Base-by-base conservation (phyloP, 2,888 invertebrate genomes). In the Homarus gammarus region DNA sequence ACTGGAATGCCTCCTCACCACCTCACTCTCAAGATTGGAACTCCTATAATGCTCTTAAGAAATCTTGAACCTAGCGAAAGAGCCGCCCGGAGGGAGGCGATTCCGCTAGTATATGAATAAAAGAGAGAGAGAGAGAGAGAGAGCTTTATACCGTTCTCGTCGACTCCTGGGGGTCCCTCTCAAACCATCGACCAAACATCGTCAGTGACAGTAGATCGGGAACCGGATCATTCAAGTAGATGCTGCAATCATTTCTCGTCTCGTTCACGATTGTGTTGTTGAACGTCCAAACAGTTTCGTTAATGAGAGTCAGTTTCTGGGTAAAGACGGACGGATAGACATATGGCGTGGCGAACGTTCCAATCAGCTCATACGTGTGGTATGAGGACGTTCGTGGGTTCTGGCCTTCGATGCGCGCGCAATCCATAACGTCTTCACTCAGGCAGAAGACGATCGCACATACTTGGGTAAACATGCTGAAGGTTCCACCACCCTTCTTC, bases 371-470 rank as follows among this genome's bases (percentile, higher is more conserved):
- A 22, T 70, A 31, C 2, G 68, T n/a, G 10, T 31, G 38, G 40
- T 70, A 68, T 10, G 38, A 22, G 22, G 68, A 38, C 1, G 33
- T 1, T 27, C 31, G 10, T 56, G 12, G 56, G 22, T 5, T 56
- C 18, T 15, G 15, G 3, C 18, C 56, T 56, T 56, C 56, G 15
- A 83, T n/a, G 15, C 51, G 83, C n/a, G 88, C 84, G 40, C 88
- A 88, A 31, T 70, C 70, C 6, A 12, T 84, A 27, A 84, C 68
- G 38, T 83, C 33, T n/a, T 83, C 83, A 27, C 27, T 88, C 18
- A 77, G 44, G 56, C 91, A 91, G 44, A 44, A 85, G 12, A 91
- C 88, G 27, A 91, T 78, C 2, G 87, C 70, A 31, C 91, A 91
- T 10, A 82, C 85, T 38, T 91, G 88, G 22, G 85, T 88, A 75